These are phyloP conservation scores for Seira musarum DNA, from an alignment of 2,888 invertebrate genomes.

Conservation along the genomic window DNA sequence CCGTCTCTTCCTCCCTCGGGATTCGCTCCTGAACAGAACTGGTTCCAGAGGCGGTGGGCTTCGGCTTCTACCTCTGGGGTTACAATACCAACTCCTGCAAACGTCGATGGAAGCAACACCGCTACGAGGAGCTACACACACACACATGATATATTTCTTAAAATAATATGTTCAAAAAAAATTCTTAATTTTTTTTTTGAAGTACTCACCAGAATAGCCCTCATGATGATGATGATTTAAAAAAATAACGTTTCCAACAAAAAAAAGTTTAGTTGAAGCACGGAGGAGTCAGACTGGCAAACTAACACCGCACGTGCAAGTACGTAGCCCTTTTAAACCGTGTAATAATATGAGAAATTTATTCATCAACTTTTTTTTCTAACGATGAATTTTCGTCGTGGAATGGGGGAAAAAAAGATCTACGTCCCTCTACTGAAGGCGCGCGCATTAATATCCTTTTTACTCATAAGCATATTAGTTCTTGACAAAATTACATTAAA, in stretches of 20 bases:
- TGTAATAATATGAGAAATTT: slow-evolving; percentile 1
- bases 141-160: neutral
- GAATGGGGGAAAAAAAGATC: too few species aligned
- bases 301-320: neutral
- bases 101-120: slow-evolving; percentile 12
- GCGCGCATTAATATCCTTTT: too few species aligned
- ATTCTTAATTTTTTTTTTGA: neutral
- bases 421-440: too few species aligned
- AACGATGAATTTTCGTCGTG: too few species aligned
- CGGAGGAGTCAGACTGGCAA: neutral
- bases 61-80: slow-evolving; percentile 56
- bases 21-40: slow-evolving; percentile 42
- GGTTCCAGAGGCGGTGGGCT: slow-evolving; percentile 52
- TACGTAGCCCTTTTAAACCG: slow-evolving; percentile 31
- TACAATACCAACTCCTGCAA: slow-evolving; percentile 46
- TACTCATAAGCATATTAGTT: too few species aligned
- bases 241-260: neutral
- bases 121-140: slow-evolving; percentile 19
- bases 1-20: slow-evolving; percentile 48
- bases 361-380: slow-evolving; percentile 8
- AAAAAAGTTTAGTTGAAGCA: neutral
- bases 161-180: neutral
- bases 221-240: slow-evolving; percentile 19
- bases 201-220: slow-evolving; percentile 44
- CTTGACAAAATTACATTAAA: too few species aligned